phyloP scores from a whole-genome alignment of 1,140 invertebrate genomes.

The Cyrtorhinus lividipennis region DNA sequence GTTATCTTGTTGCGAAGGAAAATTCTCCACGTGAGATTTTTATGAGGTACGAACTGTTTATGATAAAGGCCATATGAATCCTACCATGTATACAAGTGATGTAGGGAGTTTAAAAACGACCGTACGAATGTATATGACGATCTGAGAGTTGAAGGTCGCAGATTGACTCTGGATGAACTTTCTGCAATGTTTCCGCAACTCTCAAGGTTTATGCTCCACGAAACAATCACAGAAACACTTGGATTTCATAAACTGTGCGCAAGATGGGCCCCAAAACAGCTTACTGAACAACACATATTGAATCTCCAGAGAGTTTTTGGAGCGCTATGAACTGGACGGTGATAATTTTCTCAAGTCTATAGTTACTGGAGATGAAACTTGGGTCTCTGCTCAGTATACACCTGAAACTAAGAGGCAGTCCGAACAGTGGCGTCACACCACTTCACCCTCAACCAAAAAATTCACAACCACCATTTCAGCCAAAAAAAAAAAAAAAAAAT shows the following conservation, averaged over 20 bases:
- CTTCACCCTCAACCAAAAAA: constrained; percentile 2
- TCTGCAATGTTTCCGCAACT: constrained; percentile 13
- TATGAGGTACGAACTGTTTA: too few species aligned
- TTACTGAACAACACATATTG: constrained; percentile 20
- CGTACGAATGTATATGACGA: not conserved
- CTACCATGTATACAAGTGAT: too few species aligned
- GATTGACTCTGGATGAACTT: not conserved
- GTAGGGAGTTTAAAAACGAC: not conserved
- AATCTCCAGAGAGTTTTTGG: not conserved
- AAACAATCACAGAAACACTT: constrained; percentile 18
- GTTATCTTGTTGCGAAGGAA: not conserved
- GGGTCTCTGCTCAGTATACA: constrained; percentile 18
- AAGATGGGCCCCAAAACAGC: constrained; percentile 18
- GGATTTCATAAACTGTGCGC: constrained; percentile 18
- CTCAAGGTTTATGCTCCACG: constrained; percentile 14
- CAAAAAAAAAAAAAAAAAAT: not conserved
- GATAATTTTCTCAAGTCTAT: not conserved
- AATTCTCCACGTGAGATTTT: too few species aligned
- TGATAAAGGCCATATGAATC: too few species aligned
- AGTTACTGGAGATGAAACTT: constrained; percentile 21
- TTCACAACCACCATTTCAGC: not conserved
- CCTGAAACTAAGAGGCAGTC: constrained; percentile 20
- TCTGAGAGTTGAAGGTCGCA: not conserved
- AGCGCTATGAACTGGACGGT: not conserved
- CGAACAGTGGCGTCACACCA: constrained; percentile 15